A percentile compares a stretch with the other conserved stretches of the same genome.
Evolutionary conservation across 92 coral and sea anemone genomes (phyloP).

Genomic region (Paragorgia papillata): DNA sequence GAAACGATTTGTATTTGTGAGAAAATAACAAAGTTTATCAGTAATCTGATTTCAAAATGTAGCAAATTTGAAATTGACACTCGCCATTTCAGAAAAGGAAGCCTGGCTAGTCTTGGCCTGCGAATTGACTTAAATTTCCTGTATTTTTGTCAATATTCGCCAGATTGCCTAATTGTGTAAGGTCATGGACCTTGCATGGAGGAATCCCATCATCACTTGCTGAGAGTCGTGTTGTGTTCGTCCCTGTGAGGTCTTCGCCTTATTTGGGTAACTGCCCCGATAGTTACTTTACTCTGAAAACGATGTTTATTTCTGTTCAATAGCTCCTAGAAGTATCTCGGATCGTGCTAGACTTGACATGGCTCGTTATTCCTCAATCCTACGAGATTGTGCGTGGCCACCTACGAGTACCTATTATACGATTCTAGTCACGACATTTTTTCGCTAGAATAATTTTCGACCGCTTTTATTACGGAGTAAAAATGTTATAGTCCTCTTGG

Average conservation of each 20-base stretch:
- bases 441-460: slow-evolving; percentile 10
- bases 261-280: too few species aligned
- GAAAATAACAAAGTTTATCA: background rate
- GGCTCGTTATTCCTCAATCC: background rate
- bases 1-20: background rate
- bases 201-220: too few species aligned
- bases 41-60: slow-evolving; percentile 27
- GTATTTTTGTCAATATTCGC: slow-evolving; percentile 40
- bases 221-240: too few species aligned
- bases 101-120: background rate
- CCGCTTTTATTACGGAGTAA: background rate
- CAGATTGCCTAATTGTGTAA: background rate
- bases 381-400: background rate
- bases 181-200: too few species aligned
- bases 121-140: background rate
- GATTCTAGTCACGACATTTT: background rate
- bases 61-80: slow-evolving; percentile 50
- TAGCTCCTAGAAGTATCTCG: too few species aligned
- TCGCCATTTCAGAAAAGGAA: background rate
- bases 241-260: too few species aligned
- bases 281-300: too few species aligned
- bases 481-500: background rate
- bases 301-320: too few species aligned
- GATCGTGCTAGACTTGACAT: background rate
- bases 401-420: background rate